phyloP scores from a whole-genome alignment of 2,888 invertebrate genomes.

The Bursaphelenchus okinawaensis region DNA sequence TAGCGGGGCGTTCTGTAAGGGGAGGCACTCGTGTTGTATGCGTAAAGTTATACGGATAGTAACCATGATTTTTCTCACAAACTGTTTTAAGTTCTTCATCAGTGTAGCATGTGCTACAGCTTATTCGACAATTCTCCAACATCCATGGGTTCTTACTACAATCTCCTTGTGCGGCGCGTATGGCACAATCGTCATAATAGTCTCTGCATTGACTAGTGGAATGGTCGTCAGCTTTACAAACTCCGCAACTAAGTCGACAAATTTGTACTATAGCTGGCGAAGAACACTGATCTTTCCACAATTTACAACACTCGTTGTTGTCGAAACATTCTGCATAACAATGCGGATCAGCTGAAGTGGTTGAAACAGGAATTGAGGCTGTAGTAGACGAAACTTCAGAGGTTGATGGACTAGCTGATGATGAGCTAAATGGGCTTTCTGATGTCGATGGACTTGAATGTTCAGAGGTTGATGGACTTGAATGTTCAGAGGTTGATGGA shows the following conservation, averaged over 20 bases:
- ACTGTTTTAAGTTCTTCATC: background rate
- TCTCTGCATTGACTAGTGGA: too few species aligned
- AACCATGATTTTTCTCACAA: background rate
- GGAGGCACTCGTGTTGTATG: too few species aligned
- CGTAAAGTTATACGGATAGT: too few species aligned
- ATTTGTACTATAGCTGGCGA: background rate
- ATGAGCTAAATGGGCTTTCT: background rate
- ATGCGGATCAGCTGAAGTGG: background rate
- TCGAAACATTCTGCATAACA: background rate
- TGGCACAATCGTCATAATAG: background rate
- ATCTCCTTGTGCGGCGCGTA: background rate
- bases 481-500: too few species aligned
- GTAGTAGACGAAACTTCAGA: background rate
- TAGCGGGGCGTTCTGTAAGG: too few species aligned
- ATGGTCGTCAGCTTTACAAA: too few species aligned
- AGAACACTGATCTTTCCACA: too few species aligned
- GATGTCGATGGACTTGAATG: too few species aligned
- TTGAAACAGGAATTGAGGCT: background rate
- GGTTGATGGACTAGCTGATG: background rate
- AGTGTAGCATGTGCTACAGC: background rate
- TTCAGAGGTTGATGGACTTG: too few species aligned
- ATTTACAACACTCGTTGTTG: background rate
- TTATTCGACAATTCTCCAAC: background rate
- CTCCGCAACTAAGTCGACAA: background rate
- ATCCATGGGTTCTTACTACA: background rate